phyloP scores from a whole-genome alignment of 30 jellyfish, hydroid and myxozoan species.

The Rhopilema esculentum region DNA sequence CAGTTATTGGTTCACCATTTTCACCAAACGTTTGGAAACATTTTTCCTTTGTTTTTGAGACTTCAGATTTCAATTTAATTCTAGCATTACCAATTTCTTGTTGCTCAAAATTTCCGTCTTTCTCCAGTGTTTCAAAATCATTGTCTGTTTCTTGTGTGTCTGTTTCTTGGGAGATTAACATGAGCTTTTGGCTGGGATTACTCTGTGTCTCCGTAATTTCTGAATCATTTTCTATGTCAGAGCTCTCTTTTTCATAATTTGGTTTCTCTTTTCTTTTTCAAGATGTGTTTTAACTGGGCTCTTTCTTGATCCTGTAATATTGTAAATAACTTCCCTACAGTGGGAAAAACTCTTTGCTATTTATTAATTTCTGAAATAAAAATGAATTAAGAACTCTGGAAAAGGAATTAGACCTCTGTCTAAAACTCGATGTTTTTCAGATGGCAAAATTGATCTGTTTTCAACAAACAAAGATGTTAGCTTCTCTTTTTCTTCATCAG shows the following conservation, averaged over 20 bases:
- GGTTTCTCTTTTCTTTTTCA: background rate
- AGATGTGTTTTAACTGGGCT: too few species aligned
- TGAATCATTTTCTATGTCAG: background rate
- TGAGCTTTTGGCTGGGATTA: background rate
- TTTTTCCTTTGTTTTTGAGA: background rate
- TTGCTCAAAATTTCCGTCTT: background rate
- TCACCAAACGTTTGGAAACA: conserved; percentile 23
- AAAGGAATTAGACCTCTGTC: too few species aligned
- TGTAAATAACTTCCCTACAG: too few species aligned
- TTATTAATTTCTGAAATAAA: too few species aligned
- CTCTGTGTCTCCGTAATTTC: background rate
- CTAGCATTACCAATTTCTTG: background rate
- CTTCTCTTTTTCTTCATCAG: too few species aligned
- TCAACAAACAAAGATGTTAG: too few species aligned
- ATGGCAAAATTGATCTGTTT: too few species aligned
- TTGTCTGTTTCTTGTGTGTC: background rate
- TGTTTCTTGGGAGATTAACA: background rate
- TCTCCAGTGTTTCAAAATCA: background rate
- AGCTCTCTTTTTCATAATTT: background rate
- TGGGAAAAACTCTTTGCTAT: too few species aligned
- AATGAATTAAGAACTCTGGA: too few species aligned
- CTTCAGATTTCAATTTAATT: background rate
- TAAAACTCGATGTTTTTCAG: too few species aligned
- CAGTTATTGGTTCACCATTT: conserved; percentile 29
- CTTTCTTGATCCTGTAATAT: too few species aligned